Conservation (phyloP, 2,888 invertebrate species). For the Conomelus anceps region DNA sequence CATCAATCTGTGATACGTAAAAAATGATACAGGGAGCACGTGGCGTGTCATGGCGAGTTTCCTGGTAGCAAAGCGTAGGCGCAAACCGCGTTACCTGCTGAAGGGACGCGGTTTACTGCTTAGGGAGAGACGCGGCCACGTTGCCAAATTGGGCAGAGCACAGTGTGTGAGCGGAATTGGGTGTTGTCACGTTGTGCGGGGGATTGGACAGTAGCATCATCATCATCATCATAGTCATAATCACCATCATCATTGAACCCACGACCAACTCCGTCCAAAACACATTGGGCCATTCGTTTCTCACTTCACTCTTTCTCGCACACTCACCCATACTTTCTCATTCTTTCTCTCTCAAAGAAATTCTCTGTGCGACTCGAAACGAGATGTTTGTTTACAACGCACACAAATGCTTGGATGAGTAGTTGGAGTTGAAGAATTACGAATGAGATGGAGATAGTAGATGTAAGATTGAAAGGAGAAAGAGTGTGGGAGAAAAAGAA, state of each 20-base stretch:
- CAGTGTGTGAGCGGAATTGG: not conserved
- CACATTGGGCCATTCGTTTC: not conserved
- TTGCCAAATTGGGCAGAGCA: not conserved
- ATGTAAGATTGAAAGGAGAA: not conserved
- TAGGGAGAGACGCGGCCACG: not conserved
- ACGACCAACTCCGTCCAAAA: not conserved
- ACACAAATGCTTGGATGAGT: not conserved
- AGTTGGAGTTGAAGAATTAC: no score
- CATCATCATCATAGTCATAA: not conserved
- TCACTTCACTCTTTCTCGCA: not conserved
- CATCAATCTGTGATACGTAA: not conserved
- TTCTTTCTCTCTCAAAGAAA: not conserved
- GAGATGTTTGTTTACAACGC: not conserved
- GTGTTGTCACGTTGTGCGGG: not conserved
- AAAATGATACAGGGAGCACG: not conserved
- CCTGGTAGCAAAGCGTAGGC: not conserved
- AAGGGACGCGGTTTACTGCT: not conserved
- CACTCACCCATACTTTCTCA: not conserved
- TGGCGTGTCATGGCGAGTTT: not conserved
- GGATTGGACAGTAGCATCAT: not conserved
- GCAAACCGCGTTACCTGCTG: no score
- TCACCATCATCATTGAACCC: not conserved
- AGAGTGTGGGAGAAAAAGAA: not conserved
- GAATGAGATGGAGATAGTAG: not conserved
- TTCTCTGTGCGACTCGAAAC: not conserved